Base-by-base conservation (phyloP, 1,140 invertebrate genomes). In the Drosophila mauritiana region DNA sequence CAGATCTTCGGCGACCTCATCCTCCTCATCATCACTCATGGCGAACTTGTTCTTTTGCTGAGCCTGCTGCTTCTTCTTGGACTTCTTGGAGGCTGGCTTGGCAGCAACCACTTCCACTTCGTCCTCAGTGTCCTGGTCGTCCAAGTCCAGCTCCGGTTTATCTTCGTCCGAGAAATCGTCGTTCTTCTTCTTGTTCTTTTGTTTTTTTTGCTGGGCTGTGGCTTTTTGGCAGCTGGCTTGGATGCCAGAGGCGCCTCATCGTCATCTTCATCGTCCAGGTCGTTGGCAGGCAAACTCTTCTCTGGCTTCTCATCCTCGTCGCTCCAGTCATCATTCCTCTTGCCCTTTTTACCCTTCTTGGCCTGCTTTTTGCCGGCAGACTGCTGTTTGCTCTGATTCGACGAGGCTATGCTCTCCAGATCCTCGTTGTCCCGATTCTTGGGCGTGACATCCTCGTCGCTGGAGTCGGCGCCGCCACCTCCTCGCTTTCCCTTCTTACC, bases 321-420 rank as follows among this genome's bases (percentile, higher is more conserved):
- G 51, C 88, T 88, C 78, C 88, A 90, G 43, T 92, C 86, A 39
- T 90, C 86, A 48, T 90, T 91, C 6, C 58, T 75, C 53, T 81
- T 91, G 43, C 85, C 91, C 58, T 92, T 88, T 17, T 91, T 90
- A 5, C 86, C 80, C 63, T 91, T 91, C 22, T 92, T 90, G 3
- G 56, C 40, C 4, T 51, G 52, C 27, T 83, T 81, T 49, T 91
- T 86, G 37, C 58, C 12, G 27, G 77, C n/a, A 27, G 77, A 61
- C 90, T 93, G 93, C 93, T 94, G 94, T 67, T 94, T 94, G 94
- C 80, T 94, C 93, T 78, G 93, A 91, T 45, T 92, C 83, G 79
- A 94, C 92, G 92, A 92, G 25, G 92, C 92, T 68, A 93, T 91
- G 40, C 89, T 85, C 25, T 93, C 82, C 42, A 93, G 84, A 46